Conservation (phyloP, 2,797 vertebrate genomes). For the Scleropages formosus region DNA sequence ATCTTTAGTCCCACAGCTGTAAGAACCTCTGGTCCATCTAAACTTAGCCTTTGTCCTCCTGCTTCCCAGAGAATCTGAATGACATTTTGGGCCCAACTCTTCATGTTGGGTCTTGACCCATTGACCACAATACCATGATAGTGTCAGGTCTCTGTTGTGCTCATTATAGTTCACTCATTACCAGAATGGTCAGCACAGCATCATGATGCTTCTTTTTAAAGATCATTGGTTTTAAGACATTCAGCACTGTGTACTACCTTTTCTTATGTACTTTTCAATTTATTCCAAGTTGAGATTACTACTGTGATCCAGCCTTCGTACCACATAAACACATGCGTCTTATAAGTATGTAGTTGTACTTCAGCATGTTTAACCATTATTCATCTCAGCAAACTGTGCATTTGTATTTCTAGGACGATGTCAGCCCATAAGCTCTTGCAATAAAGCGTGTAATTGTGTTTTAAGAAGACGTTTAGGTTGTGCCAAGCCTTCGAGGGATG, state of each 20-base stretch:
- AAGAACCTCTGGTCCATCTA: conserved; percentile 3
- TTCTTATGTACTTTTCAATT: conserved; percentile 4
- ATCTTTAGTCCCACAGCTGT: neutral
- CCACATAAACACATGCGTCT: conserved; percentile 14
- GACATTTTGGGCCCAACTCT: conserved; percentile 9
- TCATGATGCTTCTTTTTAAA: conserved; percentile 4
- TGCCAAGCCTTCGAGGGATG: conserved; percentile 6
- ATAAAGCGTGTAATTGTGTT: conserved; percentile 25
- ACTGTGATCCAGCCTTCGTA: neutral
- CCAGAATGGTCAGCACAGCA: neutral
- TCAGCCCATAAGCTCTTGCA: conserved; percentile 5
- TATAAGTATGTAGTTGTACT: neutral
- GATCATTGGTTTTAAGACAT: conserved; percentile 10
- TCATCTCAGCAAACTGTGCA: neutral
- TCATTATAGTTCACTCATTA: conserved; percentile 15
- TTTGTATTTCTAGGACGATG: conserved; percentile 21
- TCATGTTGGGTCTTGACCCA: neutral
- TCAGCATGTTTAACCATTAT: conserved; percentile 20
- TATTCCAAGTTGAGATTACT: neutral
- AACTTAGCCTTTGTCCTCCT: neutral
- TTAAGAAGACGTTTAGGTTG: conserved; percentile 24
- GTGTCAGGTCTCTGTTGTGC: neutral
- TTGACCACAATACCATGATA: neutral
- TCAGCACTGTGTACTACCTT: conserved; percentile 9
- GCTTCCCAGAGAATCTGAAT: neutral